A percentile compares a stretch with the other conserved stretches of the same genome.
These are phyloP conservation scores for Vanessa atalanta DNA, from an alignment of 1,140 invertebrate species.

Conservation along the genomic window DNA sequence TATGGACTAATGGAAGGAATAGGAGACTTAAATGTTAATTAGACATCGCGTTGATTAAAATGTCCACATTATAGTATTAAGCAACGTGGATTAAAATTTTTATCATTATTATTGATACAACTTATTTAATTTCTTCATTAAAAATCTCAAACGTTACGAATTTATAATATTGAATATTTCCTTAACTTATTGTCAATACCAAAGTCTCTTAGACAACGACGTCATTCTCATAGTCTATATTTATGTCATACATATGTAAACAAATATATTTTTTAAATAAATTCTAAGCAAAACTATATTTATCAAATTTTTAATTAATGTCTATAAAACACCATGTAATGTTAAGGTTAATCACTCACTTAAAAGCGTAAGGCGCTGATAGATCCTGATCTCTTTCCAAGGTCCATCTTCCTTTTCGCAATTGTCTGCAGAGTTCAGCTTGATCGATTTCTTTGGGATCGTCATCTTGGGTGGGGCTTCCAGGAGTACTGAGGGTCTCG, in stretches of 20 bases:
- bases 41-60: background rate
- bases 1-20: background rate
- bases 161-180: no score
- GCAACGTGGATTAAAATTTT: no score
- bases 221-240: no score
- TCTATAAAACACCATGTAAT: background rate
- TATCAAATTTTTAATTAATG: background rate
- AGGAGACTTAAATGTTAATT: background rate
- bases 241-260: no score
- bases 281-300: no score
- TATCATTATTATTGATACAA: no score
- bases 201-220: no score
- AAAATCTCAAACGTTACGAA: no score
- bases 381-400: slow-evolving; percentile 90
- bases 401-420: slow-evolving; percentile 85
- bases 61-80: background rate
- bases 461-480: slow-evolving; percentile 82
- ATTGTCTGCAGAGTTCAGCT: slow-evolving; percentile 83
- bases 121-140: no score
- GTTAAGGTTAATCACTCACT: slow-evolving; percentile 59
- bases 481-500: slow-evolving; percentile 84
- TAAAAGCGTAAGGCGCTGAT: slow-evolving; percentile 88
- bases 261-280: no score
- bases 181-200: no score
- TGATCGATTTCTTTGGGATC: slow-evolving; percentile 82